These are phyloP conservation scores for Sisor rabdophorus DNA, from an alignment of 2,113 vertebrate species.

Conservation along the genomic window DNA sequence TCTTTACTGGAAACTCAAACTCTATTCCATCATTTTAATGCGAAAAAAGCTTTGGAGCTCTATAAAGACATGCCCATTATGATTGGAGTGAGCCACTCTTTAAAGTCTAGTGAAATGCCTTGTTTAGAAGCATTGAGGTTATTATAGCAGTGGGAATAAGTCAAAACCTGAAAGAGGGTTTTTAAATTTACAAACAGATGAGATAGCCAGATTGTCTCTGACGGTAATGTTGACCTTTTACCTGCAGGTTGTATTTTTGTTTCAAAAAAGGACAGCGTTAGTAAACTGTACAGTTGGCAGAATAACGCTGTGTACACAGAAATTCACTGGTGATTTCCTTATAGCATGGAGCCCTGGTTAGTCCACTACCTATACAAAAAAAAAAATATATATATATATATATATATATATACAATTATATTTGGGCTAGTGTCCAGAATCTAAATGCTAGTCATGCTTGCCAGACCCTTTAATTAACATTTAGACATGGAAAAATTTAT, in stretches of 20 bases:
- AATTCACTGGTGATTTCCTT: constrained; percentile 72
- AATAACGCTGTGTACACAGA: constrained; percentile 68
- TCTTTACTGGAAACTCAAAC: too few relatives aligned
- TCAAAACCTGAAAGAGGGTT: too few relatives aligned
- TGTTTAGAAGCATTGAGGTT: too few relatives aligned
- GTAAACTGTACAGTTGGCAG: constrained; percentile 67
- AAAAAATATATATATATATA: neutral
- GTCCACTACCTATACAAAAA: constrained; percentile 61
- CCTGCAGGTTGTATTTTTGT: neutral
- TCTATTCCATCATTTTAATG: too few relatives aligned
- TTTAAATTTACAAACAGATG: too few relatives aligned
- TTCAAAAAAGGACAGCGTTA: constrained; percentile 32
- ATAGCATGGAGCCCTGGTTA: constrained; percentile 63
- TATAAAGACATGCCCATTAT: too few relatives aligned
- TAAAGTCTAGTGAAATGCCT: too few relatives aligned
- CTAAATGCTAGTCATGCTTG: neutral
- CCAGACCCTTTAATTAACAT: neutral
- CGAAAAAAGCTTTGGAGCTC: too few relatives aligned
- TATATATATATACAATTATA: too few relatives aligned
- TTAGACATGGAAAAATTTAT: neutral
- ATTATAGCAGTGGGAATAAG: too few relatives aligned
- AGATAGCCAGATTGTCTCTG: too few relatives aligned
- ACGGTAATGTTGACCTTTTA: neutral
- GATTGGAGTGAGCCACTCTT: too few relatives aligned
- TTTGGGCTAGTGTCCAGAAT: neutral